A percentile compares a stretch with the other conserved stretches of the same genome.
Evolutionary conservation across 2,888 invertebrate species (phyloP).

Genomic region (Caenorhabditis parvicauda): DNA sequence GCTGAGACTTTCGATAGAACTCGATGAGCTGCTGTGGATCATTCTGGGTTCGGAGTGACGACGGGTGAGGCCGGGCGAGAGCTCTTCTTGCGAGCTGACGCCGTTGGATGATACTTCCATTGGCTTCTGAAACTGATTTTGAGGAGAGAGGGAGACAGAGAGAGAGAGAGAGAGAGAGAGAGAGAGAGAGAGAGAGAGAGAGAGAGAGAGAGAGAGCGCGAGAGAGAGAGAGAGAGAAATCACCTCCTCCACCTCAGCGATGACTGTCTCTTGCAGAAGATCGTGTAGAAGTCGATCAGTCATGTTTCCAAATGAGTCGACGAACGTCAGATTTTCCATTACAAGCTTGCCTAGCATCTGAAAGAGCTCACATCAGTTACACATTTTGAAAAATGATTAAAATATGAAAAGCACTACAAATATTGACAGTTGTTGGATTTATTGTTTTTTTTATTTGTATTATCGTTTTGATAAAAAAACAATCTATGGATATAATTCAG

Average conservation of each 20-base stretch:
- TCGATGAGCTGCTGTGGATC: conserved; percentile 34
- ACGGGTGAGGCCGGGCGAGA: conserved; percentile 10
- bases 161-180: too few relatives aligned
- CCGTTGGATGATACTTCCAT: too few relatives aligned
- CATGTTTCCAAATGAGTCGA: conserved; percentile 55
- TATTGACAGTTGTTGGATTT: too few relatives aligned
- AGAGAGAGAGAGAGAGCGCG: too few relatives aligned
- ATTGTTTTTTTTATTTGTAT: neutral
- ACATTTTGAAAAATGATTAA: neutral
- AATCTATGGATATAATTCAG: too few relatives aligned
- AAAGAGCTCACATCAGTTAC: conserved; percentile 1
- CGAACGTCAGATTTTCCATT: conserved; percentile 57
- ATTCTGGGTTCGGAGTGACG: conserved; percentile 34
- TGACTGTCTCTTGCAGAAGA: conserved; percentile 40
- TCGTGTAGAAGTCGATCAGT: conserved; percentile 53
- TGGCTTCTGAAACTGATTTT: too few relatives aligned
- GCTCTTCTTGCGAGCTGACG: conserved; percentile 28
- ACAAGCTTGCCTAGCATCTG: conserved; percentile 54
- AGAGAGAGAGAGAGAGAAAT: too few relatives aligned
- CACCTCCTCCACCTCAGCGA: conserved; percentile 6
- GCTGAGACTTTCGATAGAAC: conserved; percentile 28
- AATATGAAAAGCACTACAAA: neutral
- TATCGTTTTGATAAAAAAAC: too few relatives aligned
- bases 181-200: too few relatives aligned
- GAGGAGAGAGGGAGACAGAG: too few relatives aligned